Conservation (phyloP, 2,888 invertebrate species). For the Cerastoderma edule region DNA sequence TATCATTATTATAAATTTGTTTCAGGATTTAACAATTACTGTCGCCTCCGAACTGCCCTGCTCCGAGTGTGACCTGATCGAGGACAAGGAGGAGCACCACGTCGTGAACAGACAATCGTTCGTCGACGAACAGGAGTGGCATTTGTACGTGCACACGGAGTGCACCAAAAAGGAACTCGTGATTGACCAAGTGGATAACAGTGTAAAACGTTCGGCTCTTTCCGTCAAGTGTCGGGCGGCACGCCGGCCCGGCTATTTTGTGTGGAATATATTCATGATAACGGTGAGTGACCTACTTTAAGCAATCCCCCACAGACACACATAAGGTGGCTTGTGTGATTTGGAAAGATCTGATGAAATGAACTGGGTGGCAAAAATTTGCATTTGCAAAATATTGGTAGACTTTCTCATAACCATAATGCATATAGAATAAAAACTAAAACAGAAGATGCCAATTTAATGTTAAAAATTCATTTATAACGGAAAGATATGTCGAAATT, state of each 20-base stretch:
- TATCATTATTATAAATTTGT: too few relatives aligned
- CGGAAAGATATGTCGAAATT: too few relatives aligned
- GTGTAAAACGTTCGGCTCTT: constrained; percentile 79
- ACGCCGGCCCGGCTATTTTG: constrained; percentile 82
- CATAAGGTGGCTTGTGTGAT: too few relatives aligned
- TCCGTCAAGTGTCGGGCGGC: constrained; percentile 82
- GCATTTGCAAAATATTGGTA: too few relatives aligned
- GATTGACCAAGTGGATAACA: constrained; percentile 81
- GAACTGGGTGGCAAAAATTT: too few relatives aligned
- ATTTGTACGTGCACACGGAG: constrained; percentile 80
- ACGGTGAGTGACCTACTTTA: constrained; percentile 79
- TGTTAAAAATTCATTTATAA: too few relatives aligned
- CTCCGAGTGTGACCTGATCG: constrained; percentile 76
- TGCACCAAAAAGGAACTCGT: constrained; percentile 79
- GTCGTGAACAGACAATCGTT: constrained; percentile 80
- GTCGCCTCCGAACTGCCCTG: constrained; percentile 79
- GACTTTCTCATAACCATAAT: too few relatives aligned
- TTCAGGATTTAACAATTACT: constrained; percentile 80
- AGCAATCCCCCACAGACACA: too few relatives aligned
- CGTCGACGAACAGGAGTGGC: constrained; percentile 83
- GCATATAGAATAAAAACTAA: too few relatives aligned
- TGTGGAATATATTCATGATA: constrained; percentile 83
- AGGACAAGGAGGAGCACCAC: constrained; percentile 79
- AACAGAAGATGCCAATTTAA: too few relatives aligned
- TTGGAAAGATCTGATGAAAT: too few relatives aligned